These are phyloP conservation scores for Ovis canadensis DNA, from an alignment of 2,113 vertebrate genomes.

Conservation along the genomic window DNA sequence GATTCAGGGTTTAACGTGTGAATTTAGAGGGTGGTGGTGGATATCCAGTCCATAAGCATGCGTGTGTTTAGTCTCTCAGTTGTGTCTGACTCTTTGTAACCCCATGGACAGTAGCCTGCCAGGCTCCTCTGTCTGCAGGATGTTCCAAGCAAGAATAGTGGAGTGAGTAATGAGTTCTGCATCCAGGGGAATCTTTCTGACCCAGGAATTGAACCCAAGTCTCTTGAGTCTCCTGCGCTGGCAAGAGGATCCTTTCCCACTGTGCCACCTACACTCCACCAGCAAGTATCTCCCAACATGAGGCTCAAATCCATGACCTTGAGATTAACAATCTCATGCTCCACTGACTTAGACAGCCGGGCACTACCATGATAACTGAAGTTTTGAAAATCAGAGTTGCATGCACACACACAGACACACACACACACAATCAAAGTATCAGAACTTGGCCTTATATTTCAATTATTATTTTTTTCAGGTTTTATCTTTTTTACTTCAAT, in stretches of 20 bases:
- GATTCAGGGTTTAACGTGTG: not conserved
- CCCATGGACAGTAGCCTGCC: not conserved
- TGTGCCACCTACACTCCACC: not conserved
- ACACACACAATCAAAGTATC: not conserved
- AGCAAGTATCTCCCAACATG: not conserved
- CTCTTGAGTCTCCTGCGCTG: not conserved
- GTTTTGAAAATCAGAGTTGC: not conserved
- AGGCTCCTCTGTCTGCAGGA: not conserved
- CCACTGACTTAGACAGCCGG: not conserved
- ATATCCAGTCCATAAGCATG: not conserved
- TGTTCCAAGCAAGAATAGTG: not conserved
- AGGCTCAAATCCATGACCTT: not conserved
- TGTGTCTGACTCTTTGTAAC: not conserved
- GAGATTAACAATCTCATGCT: not conserved
- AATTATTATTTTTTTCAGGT: not conserved
- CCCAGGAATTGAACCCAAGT: not conserved
- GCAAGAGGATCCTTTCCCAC: not conserved
- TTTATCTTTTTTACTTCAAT: not conserved
- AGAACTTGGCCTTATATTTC: not conserved
- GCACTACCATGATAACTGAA: not conserved
- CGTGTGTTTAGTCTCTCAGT: not conserved
- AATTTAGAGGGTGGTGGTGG: not conserved
- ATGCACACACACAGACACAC: not conserved
- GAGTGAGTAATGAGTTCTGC: fast-evolving
- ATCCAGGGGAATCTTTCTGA: not conserved